These are phyloP conservation scores for Branchellion lobata DNA, from an alignment of 2,888 invertebrate species.

Conservation along the genomic window DNA sequence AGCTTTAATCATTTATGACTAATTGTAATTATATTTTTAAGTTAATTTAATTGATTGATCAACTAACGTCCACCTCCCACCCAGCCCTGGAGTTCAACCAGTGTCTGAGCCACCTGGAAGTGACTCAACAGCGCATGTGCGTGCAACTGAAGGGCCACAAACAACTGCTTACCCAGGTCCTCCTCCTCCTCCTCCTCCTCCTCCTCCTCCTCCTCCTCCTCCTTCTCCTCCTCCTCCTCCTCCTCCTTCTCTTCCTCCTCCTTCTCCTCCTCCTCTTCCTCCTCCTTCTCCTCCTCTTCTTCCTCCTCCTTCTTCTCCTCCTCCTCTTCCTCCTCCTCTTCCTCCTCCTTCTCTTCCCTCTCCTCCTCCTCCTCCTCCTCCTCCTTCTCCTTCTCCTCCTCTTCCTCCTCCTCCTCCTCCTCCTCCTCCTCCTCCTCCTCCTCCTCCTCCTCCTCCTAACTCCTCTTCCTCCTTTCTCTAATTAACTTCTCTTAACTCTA, in stretches of 20 bases:
- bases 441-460: too few species aligned
- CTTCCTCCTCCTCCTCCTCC: neutral
- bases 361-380: neutral
- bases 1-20: too few species aligned
- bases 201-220: neutral
- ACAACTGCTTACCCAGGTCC: conserved; percentile 59
- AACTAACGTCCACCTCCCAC: too few species aligned
- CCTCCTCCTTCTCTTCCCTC: too few species aligned
- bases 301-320: neutral
- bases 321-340: neutral
- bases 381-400: neutral
- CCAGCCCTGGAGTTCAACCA: conserved; percentile 83
- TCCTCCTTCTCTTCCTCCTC: neutral
- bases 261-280: too few species aligned
- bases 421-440: too few species aligned
- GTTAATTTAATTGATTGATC: too few species aligned
- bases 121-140: conserved; percentile 59
- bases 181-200: neutral
- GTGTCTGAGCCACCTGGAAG: conserved; percentile 72
- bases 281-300: neutral
- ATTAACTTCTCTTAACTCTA: too few species aligned
- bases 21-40: too few species aligned
- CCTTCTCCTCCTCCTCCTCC: neutral
- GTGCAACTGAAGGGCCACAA: conserved; percentile 56
- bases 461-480: too few species aligned